Conservation (phyloP, 2,113 vertebrate genomes). For the Setophaga petechia region DNA sequence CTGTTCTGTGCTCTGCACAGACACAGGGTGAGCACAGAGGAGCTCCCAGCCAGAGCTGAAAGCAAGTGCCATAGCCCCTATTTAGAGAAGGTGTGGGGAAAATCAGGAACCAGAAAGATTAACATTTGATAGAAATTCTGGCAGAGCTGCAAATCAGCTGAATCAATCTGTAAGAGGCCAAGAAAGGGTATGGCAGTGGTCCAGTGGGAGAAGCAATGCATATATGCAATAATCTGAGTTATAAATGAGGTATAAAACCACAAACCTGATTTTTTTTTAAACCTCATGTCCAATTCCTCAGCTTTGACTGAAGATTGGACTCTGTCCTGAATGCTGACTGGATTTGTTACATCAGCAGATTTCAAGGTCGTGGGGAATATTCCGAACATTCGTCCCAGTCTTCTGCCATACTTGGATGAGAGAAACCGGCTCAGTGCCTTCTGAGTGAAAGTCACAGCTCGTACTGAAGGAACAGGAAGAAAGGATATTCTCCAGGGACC, state of each 20-base stretch:
- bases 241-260: slow-evolving; percentile 24
- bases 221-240: slow-evolving; percentile 10
- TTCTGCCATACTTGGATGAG: background rate
- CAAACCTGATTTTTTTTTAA: slow-evolving; percentile 1
- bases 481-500: background rate
- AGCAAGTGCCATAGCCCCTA: background rate
- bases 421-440: background rate
- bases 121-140: background rate
- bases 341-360: background rate
- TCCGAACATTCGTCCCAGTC: accelerated
- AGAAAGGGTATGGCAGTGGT: slow-evolving; percentile 20
- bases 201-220: background rate
- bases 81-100: background rate
- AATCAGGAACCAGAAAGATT: background rate
- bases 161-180: slow-evolving; percentile 4
- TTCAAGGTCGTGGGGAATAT: background rate
- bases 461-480: background rate
- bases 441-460: background rate
- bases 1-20: background rate
- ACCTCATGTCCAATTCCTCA: background rate
- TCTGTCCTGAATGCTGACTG: background rate
- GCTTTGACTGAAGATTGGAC: slow-evolving; percentile 2
- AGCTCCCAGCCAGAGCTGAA: background rate
- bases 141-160: background rate
- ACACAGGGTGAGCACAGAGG: background rate